Evolutionary conservation across 37 sponge, comb jelly and placozoan genomes (phyloP).

Genomic region (Halisarca cf. caerulea): DNA sequence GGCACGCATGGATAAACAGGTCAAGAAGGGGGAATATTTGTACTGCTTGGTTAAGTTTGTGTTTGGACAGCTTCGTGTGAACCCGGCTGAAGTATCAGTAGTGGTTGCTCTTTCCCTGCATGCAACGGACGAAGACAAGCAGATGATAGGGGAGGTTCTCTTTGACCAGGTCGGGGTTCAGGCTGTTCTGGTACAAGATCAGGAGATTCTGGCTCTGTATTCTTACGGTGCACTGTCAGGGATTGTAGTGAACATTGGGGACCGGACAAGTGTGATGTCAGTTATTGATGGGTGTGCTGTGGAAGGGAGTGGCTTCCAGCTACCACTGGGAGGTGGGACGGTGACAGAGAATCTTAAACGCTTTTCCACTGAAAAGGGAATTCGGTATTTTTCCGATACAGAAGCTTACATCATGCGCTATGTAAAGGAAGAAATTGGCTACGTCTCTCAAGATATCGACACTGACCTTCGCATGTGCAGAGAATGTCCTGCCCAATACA

Average conservation of each 20-base stretch:
- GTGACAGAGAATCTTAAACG: slow-evolving; percentile 71
- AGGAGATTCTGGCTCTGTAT: slow-evolving; percentile 68
- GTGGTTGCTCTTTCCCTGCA: slow-evolving; percentile 36
- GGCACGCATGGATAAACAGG: slow-evolving; percentile 47
- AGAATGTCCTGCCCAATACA: slow-evolving; percentile 32
- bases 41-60: not conserved
- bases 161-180: slow-evolving; percentile 40
- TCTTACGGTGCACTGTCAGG: slow-evolving; percentile 79
- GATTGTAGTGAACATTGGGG: slow-evolving; percentile 78
- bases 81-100: slow-evolving; percentile 29
- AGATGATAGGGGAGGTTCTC: slow-evolving; percentile 16
- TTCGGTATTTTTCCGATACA: slow-evolving; percentile 81
- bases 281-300: slow-evolving; percentile 69
- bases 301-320: slow-evolving; percentile 49
- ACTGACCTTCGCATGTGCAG: slow-evolving; percentile 37
- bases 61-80: slow-evolving; percentile 23
- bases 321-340: slow-evolving; percentile 70
- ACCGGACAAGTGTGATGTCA: slow-evolving; percentile 74
- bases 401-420: slow-evolving; percentile 72
- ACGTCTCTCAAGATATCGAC: slow-evolving; percentile 55
- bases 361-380: slow-evolving; percentile 54
- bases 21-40: slow-evolving; percentile 5
- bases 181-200: slow-evolving; percentile 72
- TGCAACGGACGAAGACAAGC: slow-evolving; percentile 43
- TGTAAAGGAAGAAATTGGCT: slow-evolving; percentile 74